A percentile compares a stretch with the other conserved stretches of the same genome.
Conservation (phyloP, 30 jellyfish, hydroid and myxozoan genomes). For the Pseudorhiza aurosa region DNA sequence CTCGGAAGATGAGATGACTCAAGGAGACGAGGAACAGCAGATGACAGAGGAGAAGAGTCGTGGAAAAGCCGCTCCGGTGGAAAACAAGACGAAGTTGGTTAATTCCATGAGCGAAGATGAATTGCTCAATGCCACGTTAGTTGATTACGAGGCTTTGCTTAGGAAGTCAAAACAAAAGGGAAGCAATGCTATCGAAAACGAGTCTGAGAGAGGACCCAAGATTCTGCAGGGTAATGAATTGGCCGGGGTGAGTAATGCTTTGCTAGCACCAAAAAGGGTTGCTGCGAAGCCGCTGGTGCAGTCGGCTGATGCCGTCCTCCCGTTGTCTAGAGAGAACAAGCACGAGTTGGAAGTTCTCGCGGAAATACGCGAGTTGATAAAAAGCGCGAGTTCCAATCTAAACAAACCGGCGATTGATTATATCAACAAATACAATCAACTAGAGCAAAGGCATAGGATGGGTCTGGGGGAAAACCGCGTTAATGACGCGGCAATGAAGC, state of each 20-base stretch:
- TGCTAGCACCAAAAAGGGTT: background rate
- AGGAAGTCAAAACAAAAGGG: conserved; percentile 6
- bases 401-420: conserved; percentile 22
- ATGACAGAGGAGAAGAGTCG: conserved; percentile 22
- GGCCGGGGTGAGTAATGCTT: conserved; percentile 8
- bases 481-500: conserved; percentile 41
- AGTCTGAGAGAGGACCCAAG: background rate
- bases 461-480: conserved; percentile 73
- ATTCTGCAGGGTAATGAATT: background rate
- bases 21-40: conserved; percentile 16
- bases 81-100: conserved; percentile 7
- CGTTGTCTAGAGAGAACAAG: conserved; percentile 48
- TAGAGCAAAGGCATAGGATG: conserved; percentile 56
- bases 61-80: background rate
- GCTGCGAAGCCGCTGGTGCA: background rate
- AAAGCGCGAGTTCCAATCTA: conserved; percentile 56
- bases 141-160: conserved; percentile 45
- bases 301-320: background rate
- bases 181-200: background rate
- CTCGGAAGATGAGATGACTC: background rate
- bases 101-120: conserved; percentile 14
- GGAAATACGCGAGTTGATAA: conserved; percentile 62
- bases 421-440: background rate
- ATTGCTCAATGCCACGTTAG: conserved; percentile 43
- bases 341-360: conserved; percentile 53